A percentile compares a stretch with the other conserved stretches of the same genome.
Conservation (phyloP, 2,113 vertebrate genomes). For the Ceyx cyanopectus region DNA sequence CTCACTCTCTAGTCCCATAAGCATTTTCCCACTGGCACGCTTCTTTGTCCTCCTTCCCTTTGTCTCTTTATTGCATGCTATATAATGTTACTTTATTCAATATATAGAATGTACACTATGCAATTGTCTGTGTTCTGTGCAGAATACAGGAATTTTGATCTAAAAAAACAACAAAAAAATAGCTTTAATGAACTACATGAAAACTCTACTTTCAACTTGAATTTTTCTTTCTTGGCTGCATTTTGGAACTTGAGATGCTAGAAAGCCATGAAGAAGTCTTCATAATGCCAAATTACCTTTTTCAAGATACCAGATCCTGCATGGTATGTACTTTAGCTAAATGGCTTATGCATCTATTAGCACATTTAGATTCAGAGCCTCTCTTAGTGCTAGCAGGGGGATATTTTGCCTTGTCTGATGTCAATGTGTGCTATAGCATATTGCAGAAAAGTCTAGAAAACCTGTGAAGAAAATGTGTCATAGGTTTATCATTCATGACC, state of each 20-base stretch:
- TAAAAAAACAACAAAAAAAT: not conserved
- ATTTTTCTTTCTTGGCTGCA: not conserved
- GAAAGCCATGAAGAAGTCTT: not conserved
- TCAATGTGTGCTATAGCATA: not conserved
- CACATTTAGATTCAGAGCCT: not conserved
- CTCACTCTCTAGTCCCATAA: too few species aligned
- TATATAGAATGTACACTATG: not conserved
- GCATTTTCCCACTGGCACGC: too few species aligned
- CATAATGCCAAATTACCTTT: not conserved
- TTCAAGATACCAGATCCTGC: not conserved
- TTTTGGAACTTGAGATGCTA: not conserved
- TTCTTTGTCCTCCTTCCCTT: too few species aligned
- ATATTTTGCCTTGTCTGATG: slow-evolving; percentile 8
- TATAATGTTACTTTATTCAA: not conserved
- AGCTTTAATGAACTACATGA: not conserved
- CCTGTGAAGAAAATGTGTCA: not conserved
- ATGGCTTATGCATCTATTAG: not conserved
- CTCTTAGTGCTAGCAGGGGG: not conserved
- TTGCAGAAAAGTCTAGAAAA: slow-evolving; percentile 30
- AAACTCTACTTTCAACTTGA: not conserved
- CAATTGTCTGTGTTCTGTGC: not conserved
- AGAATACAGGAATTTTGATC: not conserved
- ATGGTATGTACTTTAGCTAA: not conserved
- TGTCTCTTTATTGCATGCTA: not conserved
- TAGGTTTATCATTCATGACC: not conserved